phyloP scores from a whole-genome alignment of 2,888 invertebrate species.

The Scelioninae gen. 2 region DNA sequence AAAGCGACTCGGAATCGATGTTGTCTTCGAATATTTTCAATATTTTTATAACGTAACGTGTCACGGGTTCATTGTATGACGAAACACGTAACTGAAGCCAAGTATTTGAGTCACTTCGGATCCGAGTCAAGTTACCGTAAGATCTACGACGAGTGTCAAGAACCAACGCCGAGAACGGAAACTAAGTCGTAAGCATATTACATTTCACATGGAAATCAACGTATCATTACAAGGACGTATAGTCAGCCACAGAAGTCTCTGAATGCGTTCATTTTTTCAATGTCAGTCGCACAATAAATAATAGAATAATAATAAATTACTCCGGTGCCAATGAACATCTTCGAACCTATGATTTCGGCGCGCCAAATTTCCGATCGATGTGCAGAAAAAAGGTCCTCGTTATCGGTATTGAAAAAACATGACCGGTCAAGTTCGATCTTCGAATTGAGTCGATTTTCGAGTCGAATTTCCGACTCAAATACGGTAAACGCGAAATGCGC shows the following conservation, averaged over 20 bases:
- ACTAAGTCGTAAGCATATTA: constrained; percentile 62
- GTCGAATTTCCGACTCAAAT: too few relatives aligned
- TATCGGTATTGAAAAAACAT: too few relatives aligned
- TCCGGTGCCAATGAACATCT: constrained; percentile 35
- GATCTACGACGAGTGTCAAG: constrained; percentile 59
- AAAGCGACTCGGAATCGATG: constrained; percentile 33
- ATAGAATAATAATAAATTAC: constrained; percentile 37
- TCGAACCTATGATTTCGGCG: too few relatives aligned
- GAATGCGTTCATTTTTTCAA: constrained; percentile 48
- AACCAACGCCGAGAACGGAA: constrained; percentile 56
- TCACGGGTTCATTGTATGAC: constrained; percentile 52
- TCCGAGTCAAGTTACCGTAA: constrained; percentile 58
- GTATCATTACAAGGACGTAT: constrained; percentile 65
- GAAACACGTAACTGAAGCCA: constrained; percentile 53
- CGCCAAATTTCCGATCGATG: too few relatives aligned
- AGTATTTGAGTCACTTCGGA: constrained; percentile 49
- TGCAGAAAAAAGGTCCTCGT: too few relatives aligned
- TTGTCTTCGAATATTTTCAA: constrained; percentile 34
- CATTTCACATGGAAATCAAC: constrained; percentile 64
- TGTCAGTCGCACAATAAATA: constrained; percentile 41
- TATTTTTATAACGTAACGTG: constrained; percentile 46
- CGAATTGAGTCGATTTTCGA: too few relatives aligned
- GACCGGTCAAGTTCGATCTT: too few relatives aligned
- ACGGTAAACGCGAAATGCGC: too few relatives aligned
- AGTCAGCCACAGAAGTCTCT: constrained; percentile 52